Base-by-base conservation (phyloP, 1,140 invertebrate genomes). In the Lordiphosa mommai region DNA sequence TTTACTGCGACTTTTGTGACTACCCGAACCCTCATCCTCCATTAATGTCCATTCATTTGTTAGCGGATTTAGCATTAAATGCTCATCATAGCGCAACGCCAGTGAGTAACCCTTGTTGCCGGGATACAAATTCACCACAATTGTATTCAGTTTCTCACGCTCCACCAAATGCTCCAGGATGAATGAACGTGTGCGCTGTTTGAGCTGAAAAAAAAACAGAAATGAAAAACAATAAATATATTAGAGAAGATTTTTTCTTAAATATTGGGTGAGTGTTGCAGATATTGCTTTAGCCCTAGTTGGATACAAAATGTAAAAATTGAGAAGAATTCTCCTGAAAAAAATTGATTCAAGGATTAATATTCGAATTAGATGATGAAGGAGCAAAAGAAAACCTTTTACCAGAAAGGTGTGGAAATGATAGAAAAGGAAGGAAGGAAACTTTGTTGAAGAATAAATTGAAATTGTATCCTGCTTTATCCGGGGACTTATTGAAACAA, bases 71-170 rank as follows among this genome's bases (percentile, higher is more conserved):
- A 88, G 44, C 38, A 69, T 40, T 34, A 70, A 23, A 16, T 87
- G 69, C 32, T 88, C 85, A 43, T 91, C 89, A 86, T 92, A 87
- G 88, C 93, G 93, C 72, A 96, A 90, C 88, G 94, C 94, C 87
- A 98, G 90, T 66, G 95, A 96, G 90, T 97, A 97, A 74, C 96
- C 96, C 90, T 97, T 96, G 90, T 96, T 96, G 33, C 94, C 95
- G 56, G 95, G 94, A 91, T 97, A 97, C 66, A 98, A 91, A 91
- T 96, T 98, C 58, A 98, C 91, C 70, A 97, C 94, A 79, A 98
- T 91, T 66, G 95, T 96, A 88, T 97, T 96, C 44, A 97, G 91
- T 87, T 93, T 93, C 87, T 97, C 96, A 84, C 93, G 92, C 86
- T 93, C 92, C 70, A 97, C 93, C 72, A 98, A 90, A 88, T 95